Evolutionary conservation across 2,888 invertebrate species (phyloP).

Genomic region (Salpingus planirostris): DNA sequence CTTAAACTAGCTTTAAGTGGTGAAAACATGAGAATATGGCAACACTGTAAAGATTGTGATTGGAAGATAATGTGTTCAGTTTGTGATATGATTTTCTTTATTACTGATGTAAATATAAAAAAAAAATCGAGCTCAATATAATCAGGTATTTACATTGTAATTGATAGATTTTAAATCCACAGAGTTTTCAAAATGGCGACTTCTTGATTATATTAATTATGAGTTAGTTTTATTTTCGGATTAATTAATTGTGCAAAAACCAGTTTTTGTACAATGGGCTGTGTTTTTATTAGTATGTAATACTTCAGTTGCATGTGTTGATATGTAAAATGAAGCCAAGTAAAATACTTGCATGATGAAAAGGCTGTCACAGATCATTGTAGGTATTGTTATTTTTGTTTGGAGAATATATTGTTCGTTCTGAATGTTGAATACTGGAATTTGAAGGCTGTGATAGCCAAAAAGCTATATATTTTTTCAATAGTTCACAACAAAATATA

Average conservation of each 20-base stretch:
- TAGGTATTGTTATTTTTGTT: too few species aligned
- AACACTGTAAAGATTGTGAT: slow-evolving; percentile 7
- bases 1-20: too few species aligned
- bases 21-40: too few species aligned
- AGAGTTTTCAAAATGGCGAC: background rate
- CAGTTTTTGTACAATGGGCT: too few species aligned
- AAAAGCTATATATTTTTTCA: slow-evolving; percentile 9
- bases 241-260: slow-evolving; percentile 2
- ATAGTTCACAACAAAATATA: slow-evolving; percentile 1
- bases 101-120: slow-evolving; percentile 18
- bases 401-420: too few species aligned
- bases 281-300: slow-evolving; percentile 20
- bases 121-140: slow-evolving; percentile 18
- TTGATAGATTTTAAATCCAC: slow-evolving; percentile 11
- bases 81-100: slow-evolving; percentile 24
- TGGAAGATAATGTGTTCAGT: slow-evolving; percentile 26
- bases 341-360: too few species aligned
- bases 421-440: too few species aligned
- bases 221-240: slow-evolving; percentile 12
- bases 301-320: slow-evolving; percentile 8
- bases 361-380: too few species aligned
- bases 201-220: slow-evolving; percentile 3
- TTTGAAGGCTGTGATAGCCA: slow-evolving; percentile 9
- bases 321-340: too few species aligned
- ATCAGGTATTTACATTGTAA: slow-evolving; percentile 16